Base-by-base conservation (phyloP, 2,888 invertebrate genomes). In the Myathropa florea region DNA sequence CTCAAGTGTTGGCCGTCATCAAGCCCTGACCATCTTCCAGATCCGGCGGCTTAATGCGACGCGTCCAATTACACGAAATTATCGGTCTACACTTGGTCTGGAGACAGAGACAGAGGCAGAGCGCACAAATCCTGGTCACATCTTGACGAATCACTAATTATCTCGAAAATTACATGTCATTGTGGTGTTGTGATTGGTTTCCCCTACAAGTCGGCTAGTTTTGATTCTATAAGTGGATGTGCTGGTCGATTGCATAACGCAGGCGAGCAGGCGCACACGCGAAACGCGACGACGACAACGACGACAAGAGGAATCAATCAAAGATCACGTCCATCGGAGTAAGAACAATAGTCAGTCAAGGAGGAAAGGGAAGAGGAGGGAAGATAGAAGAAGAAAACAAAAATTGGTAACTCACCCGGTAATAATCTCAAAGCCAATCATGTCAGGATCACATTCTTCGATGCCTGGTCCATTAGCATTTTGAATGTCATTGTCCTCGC, bases 401-500 rank as follows among this genome's bases (percentile, higher is more conserved):
- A 85, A 85, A 81, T 68, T 88, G 86, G 77, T 39, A 82, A 90
- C 93, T 93, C 93, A 95, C 95, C 97, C 98, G 89, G 97, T 98
- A 90, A 97, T 96, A 91, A 98, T 95, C 93, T 98, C 98, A 93
- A 98, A 98, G 89, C 97, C 97, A 90, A 97, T 95, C 96, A 97
- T 96, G 93, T 97, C 97, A 67, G 96, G 95, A 93, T 97, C 97
- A 92, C 97, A 97, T 93, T 97, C 97, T 91, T 96, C 97, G 86
- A 89, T 88, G 71, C 87, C 84, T 78, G 79, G 89, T 86, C 81
- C 89, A 89, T 88, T 89, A 78, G 88, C 84, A 86, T 89, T 89
- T 84, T 88, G 88, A 76, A 82, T 81, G 72, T 88, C 89, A 83
- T 83, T 88, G 89, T 90, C 88, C 87, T 89, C 90, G 82, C 88